These are phyloP conservation scores for Bryconaethiops microstoma DNA, from an alignment of 2,797 vertebrate species.

Conservation along the genomic window DNA sequence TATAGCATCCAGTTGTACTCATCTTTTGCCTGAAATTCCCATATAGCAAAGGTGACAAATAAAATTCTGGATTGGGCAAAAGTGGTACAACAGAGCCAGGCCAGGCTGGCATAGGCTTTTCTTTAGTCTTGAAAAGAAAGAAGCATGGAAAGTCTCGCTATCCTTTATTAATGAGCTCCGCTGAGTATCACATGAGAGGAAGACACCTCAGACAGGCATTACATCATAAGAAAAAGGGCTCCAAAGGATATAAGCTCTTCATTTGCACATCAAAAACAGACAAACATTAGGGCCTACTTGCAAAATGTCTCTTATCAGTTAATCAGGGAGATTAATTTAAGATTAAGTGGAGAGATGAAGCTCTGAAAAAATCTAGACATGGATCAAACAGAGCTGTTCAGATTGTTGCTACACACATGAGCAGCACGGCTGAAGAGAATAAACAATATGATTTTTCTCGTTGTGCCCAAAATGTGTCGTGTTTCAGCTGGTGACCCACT, in stretches of 20 bases:
- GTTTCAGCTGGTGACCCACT: not conserved
- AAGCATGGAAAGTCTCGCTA: not conserved
- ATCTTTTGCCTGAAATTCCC: too few species aligned
- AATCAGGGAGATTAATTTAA: constrained; percentile 15
- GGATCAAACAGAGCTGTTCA: not conserved
- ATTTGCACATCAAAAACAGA: constrained; percentile 39
- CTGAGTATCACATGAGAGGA: constrained; percentile 22
- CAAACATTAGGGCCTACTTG: constrained; percentile 1
- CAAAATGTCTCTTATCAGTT: constrained; percentile 13
- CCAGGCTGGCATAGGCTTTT: not conserved
- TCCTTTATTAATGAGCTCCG: constrained; percentile 29
- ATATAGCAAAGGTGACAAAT: not conserved
- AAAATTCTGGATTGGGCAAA: not conserved
- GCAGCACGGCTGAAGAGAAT: not conserved
- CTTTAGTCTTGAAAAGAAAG: not conserved
- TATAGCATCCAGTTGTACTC: too few species aligned
- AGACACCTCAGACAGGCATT: constrained; percentile 18
- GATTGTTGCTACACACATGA: not conserved
- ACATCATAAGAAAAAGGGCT: constrained; percentile 19
- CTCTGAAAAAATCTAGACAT: not conserved
- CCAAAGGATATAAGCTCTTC: constrained; percentile 5
- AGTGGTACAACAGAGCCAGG: not conserved
- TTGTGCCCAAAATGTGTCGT: not conserved
- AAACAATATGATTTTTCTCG: not conserved
- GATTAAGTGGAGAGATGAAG: constrained; percentile 15